Base-by-base conservation (phyloP, 37 sponge, comb jelly and placozoan genomes). In the Chondrosia reniformis region DNA sequence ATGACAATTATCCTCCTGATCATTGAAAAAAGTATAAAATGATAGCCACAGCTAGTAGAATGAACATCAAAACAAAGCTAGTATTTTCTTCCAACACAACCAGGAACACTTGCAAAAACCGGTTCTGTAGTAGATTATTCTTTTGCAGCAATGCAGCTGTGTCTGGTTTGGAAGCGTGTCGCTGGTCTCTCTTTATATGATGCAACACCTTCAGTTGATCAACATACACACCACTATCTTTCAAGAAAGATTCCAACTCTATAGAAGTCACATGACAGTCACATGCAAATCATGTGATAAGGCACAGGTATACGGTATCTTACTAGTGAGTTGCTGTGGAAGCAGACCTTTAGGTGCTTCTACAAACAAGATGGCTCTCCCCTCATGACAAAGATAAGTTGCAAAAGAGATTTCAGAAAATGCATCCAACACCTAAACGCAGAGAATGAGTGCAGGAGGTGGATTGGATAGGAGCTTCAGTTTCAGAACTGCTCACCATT, bases 111-210 rank as follows among this genome's bases (percentile, higher is more conserved):
- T n/a, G n/a, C n/a, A n/a, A n/a, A n/a, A n/a, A n/a, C n/a, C n/a
- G n/a, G n/a, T n/a, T 61, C 4, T 85, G 64, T 75, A 63, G 27
- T 62, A 55, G 52, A 52, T 79, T 22, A 38, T 61, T n/a, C 7
- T 34, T 54, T 24, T 67, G 80, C 61, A 94, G 89, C 22, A 94
- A 76, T 13, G 74, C 82, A 0, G 85, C 91, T 5, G 84, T 86
- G 80, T 94, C 77, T 21, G 94, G 94, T 37, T 94, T 94, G 27
- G 91, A 87, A 32, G 39, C 41, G 57, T 94, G 94, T 31, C 94
- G 63, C 36, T 80, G 57, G 81, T 94, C 94, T 27, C 76, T 81
- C 22, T 87, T 84, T 25, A 94, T 81, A 55, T 78, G 31, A 10
- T 56, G 42, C 19, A 74, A 1, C 4, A 94, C 78, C 17, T 64